Conservation (phyloP, 2,113 vertebrate genomes). For the Poicephalus meyeri region DNA sequence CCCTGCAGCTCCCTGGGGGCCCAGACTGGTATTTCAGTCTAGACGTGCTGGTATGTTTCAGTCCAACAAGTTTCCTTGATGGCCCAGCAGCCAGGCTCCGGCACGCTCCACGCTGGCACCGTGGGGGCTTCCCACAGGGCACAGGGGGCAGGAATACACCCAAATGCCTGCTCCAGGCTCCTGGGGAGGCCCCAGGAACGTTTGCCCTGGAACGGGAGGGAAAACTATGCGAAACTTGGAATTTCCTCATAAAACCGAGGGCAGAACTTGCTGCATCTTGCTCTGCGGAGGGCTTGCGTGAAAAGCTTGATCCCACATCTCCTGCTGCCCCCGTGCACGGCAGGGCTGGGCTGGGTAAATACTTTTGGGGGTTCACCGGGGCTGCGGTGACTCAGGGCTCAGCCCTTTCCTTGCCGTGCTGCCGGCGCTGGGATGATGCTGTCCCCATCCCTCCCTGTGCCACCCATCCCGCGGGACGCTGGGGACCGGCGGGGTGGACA, state of each 20-base stretch:
- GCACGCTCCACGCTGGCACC: neutral
- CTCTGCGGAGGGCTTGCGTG: neutral
- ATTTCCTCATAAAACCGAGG: slow-evolving; percentile 29
- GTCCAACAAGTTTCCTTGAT: slow-evolving; percentile 39
- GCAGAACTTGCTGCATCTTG: slow-evolving; percentile 31
- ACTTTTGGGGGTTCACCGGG: fast-evolving
- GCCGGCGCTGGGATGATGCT: fast-evolving
- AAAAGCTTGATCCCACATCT: neutral
- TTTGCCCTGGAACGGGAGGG: neutral
- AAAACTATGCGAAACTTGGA: slow-evolving; percentile 8
- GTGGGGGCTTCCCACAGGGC: neutral
- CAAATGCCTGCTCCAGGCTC: neutral
- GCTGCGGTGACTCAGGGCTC: neutral
- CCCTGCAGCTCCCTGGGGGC: neutral
- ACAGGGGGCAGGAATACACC: neutral
- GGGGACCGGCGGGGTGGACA: neutral
- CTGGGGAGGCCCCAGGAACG: neutral
- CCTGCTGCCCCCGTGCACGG: fast-evolving
- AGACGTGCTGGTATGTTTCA: slow-evolving; percentile 31
- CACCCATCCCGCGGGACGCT: neutral
- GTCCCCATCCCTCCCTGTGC: fast-evolving
- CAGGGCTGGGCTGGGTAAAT: neutral
- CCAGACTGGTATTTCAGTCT: slow-evolving; percentile 58
- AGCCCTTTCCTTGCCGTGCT: fast-evolving
- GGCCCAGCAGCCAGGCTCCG: neutral